A percentile compares a stretch with the other conserved stretches of the same genome.
These are phyloP conservation scores for Lasioglossum lativentre DNA, from an alignment of 2,888 invertebrate species.

Conservation along the genomic window DNA sequence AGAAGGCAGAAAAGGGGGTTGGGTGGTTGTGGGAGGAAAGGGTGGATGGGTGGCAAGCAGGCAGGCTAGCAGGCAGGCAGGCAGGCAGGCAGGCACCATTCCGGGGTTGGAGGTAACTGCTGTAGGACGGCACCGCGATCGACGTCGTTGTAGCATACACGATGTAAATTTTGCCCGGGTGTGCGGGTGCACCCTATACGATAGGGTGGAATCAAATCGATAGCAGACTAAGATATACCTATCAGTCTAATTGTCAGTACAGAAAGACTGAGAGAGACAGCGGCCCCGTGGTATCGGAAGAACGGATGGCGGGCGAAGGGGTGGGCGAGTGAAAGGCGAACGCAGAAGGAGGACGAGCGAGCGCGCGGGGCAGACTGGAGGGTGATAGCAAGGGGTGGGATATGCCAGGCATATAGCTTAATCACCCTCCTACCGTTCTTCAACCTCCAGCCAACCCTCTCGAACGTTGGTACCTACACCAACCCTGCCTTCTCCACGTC, in stretches of 20 bases:
- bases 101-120: conserved; percentile 70
- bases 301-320: conserved; percentile 77
- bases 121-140: conserved; percentile 76
- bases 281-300: conserved; percentile 78
- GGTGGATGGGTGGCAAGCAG: conserved; percentile 29
- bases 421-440: conserved; percentile 85
- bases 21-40: conserved; percentile 1
- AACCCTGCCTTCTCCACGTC: conserved; percentile 78
- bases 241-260: conserved; percentile 86
- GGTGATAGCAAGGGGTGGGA: conserved; percentile 83
- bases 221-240: conserved; percentile 85
- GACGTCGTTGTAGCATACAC: conserved; percentile 80
- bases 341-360: conserved; percentile 71
- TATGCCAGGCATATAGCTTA: conserved; percentile 87
- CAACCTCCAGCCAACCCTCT: conserved; percentile 80
- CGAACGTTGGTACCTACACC: conserved; percentile 78
- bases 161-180: conserved; percentile 83
- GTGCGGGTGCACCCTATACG: conserved; percentile 81
- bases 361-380: conserved; percentile 62
- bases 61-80: conserved; percentile 54
- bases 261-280: conserved; percentile 83
- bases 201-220: conserved; percentile 84
- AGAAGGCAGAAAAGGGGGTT: conserved; percentile 46
- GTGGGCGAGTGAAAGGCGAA: conserved; percentile 69
- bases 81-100: conserved; percentile 63